Base-by-base conservation (phyloP, 2,888 invertebrate species). In the Alviniconcha strummeri region DNA sequence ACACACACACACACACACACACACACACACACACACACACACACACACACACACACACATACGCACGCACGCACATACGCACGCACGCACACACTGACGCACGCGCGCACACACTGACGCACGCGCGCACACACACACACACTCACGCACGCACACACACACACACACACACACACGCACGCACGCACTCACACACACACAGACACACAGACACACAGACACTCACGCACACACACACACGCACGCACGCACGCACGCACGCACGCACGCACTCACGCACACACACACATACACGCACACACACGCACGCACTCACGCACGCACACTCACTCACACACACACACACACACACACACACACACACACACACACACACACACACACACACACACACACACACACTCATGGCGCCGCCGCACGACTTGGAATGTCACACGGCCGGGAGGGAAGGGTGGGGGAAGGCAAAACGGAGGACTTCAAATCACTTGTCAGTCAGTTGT, bases 101-200 rank as follows among this genome's bases (percentile, higher is more conserved):
- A 74, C 74, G 52, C 52, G 52, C 74, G 52, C 74, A 74, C 74
- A 74, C 74, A 6, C 36, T 15, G n/a, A 36, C 36, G 1, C 36
- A 72, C 72, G 36, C 72, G 36, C 52, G 1, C 72, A 72, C 72
- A 72, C 72, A 36, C 72, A 72, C 72, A 36, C 36, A 72, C 72
- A 72, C 72, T 13, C 72, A 72, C 72, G 36, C 72, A 72, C 72
- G 4, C 72, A 36, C 36, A 72, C 72, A 72, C 72, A 72, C 72
- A 69, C 69, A 69, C 72, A 72, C 72, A 72, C 72, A 36, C 36
- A 36, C 19, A 11, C 19, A 36, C 36, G 0, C 36, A 52, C 74
- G 74, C 52, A 74, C 52, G 52, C 74, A 3, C 36, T 36, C 36
- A 36, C 36, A 71, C 71, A 71, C 13, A 74, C 74, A 74, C 74